Percentiles rank a stretch among this genome's conserved stretches.
phyloP scores from a whole-genome alignment of 1,140 invertebrate species.

The Bombyx mandarina region DNA sequence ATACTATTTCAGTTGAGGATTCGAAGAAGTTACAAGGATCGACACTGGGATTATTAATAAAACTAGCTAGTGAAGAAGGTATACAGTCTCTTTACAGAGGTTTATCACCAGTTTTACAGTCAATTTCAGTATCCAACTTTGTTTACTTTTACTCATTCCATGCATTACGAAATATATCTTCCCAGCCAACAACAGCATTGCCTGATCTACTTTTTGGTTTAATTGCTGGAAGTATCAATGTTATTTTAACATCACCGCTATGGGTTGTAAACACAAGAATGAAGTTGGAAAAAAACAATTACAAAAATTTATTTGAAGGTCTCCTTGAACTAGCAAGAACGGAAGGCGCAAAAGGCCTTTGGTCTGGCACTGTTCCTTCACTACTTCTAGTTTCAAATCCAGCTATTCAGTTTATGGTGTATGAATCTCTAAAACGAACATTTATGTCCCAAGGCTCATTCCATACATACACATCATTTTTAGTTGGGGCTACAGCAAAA shows the following conservation, averaged over 20 bases:
- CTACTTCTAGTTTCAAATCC: slow-evolving; percentile 89
- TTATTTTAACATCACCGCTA: slow-evolving; percentile 86
- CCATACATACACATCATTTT: slow-evolving; percentile 49
- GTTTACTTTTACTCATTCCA: slow-evolving; percentile 95
- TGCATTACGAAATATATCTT: slow-evolving; percentile 77
- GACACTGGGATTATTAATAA: slow-evolving; percentile 42
- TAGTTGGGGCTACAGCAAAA: slow-evolving; percentile 83
- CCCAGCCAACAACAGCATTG: slow-evolving; percentile 72
- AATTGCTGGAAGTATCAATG: slow-evolving; percentile 87
- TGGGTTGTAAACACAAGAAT: slow-evolving; percentile 94
- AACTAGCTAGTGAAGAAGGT: slow-evolving; percentile 71
- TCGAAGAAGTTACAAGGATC: slow-evolving; percentile 48
- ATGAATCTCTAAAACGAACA: slow-evolving; percentile 85
- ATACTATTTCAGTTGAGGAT: slow-evolving; percentile 51
- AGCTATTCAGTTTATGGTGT: slow-evolving; percentile 92
- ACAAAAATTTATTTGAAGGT: slow-evolving; percentile 73
- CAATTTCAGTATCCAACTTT: slow-evolving; percentile 90
- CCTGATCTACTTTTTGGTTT: slow-evolving; percentile 85
- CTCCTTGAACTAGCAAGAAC: slow-evolving; percentile 77
- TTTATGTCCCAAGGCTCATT: slow-evolving; percentile 56
- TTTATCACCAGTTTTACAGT: slow-evolving; percentile 84
- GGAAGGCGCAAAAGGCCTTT: slow-evolving; percentile 81
- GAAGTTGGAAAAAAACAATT: slow-evolving; percentile 75
- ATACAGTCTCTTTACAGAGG: slow-evolving; percentile 83
- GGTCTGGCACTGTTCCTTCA: slow-evolving; percentile 88